Evolutionary conservation across 2,888 invertebrate species (phyloP).

Genomic region (Rosalia funebris): DNA sequence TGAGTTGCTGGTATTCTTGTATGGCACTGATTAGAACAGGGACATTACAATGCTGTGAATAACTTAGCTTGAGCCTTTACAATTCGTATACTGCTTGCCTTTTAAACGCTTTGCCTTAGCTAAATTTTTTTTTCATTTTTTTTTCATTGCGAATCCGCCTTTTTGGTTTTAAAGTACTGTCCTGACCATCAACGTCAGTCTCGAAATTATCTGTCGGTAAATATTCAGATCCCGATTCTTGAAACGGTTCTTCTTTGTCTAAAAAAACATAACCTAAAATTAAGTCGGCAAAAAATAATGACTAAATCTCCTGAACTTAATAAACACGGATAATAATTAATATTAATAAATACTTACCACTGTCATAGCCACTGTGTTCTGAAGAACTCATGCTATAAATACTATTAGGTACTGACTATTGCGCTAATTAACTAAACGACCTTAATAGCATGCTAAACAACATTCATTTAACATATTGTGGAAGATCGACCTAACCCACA

Average conservation of each 20-base stretch:
- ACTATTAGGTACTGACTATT: too few relatives aligned
- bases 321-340: not conserved
- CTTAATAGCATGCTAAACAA: too few relatives aligned
- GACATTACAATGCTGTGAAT: constrained; percentile 1
- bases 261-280: too few relatives aligned
- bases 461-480: too few relatives aligned
- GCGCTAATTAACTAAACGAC: too few relatives aligned
- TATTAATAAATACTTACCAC: not conserved
- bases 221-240: not conserved
- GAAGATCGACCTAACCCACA: too few relatives aligned
- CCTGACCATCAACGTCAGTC: not conserved
- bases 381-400: not conserved
- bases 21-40: constrained; percentile 19
- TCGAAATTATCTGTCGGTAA: not conserved
- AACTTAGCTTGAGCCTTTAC: constrained; percentile 6
- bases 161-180: not conserved
- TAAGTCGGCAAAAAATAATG: not conserved
- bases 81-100: not conserved
- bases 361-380: too few relatives aligned
- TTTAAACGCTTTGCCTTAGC: not conserved
- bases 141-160: not conserved
- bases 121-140: not conserved
- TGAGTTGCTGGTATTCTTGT: constrained; percentile 13
- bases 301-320: not conserved
- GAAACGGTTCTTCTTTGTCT: not conserved